A percentile compares a stretch with the other conserved stretches of the same genome.
phyloP scores from a whole-genome alignment of 2,888 invertebrate species.

The Tinea pellionella region DNA sequence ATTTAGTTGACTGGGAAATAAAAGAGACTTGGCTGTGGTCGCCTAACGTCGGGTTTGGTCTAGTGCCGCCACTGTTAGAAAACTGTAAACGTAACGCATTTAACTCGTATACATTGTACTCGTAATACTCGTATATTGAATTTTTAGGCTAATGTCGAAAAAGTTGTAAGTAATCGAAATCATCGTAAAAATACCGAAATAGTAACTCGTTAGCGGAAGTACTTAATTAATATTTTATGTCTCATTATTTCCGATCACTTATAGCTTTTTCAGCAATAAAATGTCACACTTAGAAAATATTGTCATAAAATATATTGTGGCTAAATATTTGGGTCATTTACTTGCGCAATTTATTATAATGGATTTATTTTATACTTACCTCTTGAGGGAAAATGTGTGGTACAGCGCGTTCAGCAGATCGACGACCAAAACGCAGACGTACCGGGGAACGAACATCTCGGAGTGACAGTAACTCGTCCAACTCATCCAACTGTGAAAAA shows the following conservation, averaged over 20 bases:
- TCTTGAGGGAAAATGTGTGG: conserved; percentile 62
- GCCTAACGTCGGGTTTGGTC: too few relatives aligned
- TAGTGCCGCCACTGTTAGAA: too few relatives aligned
- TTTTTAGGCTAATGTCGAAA: conserved; percentile 18
- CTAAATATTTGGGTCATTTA: too few relatives aligned
- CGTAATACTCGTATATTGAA: neutral
- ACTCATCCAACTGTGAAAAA: conserved; percentile 34
- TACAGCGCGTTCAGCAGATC: conserved; percentile 58
- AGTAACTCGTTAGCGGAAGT: conserved; percentile 47
- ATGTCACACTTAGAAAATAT: neutral
- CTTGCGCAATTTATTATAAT: too few relatives aligned
- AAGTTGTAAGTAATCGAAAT: conserved; percentile 25
- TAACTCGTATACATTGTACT: too few relatives aligned
- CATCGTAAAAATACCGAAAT: conserved; percentile 45
- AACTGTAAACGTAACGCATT: too few relatives aligned
- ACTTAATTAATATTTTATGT: conserved; percentile 34
- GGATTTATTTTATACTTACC: conserved; percentile 26
- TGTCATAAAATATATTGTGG: neutral
- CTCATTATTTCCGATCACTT: conserved; percentile 22
- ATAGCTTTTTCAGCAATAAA: conserved; percentile 6
- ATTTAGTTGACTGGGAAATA: too few relatives aligned
- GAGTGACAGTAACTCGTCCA: conserved; percentile 52
- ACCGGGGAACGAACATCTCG: conserved; percentile 56
- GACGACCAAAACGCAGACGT: conserved; percentile 62
- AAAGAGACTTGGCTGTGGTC: too few relatives aligned